Conservation (phyloP, 2,797 vertebrate species). For the Cryptoprocta ferox region DNA sequence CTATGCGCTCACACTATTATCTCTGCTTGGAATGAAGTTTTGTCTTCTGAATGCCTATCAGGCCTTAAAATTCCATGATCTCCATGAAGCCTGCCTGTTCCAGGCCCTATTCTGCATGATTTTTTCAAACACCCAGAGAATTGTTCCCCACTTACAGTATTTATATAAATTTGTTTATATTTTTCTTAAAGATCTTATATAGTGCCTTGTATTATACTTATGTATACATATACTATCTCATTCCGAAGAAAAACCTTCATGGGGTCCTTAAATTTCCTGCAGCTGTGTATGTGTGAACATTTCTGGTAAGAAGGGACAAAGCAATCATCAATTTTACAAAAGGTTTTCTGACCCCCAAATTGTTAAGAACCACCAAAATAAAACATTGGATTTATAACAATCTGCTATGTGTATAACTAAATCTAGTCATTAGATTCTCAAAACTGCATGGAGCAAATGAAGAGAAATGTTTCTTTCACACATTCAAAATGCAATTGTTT, state of each 20-base stretch:
- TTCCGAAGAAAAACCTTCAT: not conserved
- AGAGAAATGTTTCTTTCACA: slow-evolving; percentile 37
- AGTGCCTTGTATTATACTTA: not conserved
- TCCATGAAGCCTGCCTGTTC: not conserved
- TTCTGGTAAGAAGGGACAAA: not conserved
- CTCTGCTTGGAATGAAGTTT: not conserved
- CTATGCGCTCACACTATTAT: not conserved
- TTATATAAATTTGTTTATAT: not conserved
- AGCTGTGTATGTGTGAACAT: not conserved
- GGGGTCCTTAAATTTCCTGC: not conserved
- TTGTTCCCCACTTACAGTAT: not conserved
- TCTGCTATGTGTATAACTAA: not conserved
- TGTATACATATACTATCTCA: not conserved
- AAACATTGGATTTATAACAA: not conserved
- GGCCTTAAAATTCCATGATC: not conserved
- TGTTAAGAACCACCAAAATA: not conserved
- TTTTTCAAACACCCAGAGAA: not conserved
- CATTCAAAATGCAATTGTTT: not conserved
- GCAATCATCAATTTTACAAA: not conserved
- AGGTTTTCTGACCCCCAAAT: not conserved
- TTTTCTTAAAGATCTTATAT: not conserved
- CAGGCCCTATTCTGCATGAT: not conserved
- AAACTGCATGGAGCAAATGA: not conserved
- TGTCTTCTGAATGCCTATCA: not conserved
- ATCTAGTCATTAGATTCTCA: not conserved